These are phyloP conservation scores for Meriones unguiculatus DNA, from an alignment of 2,113 vertebrate genomes.

Conservation along the genomic window DNA sequence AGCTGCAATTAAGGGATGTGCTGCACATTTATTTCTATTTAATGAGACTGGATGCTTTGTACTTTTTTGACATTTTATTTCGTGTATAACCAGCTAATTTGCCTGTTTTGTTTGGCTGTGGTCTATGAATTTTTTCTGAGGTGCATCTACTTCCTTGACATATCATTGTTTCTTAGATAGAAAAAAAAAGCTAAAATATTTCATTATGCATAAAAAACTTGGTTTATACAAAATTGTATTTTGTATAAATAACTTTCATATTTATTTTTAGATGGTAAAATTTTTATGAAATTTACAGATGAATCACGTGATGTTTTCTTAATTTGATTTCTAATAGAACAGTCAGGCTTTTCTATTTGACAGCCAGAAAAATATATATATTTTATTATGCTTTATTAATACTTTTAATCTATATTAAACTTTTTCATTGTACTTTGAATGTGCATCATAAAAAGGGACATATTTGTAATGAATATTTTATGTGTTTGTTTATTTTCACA, in stretches of 20 bases:
- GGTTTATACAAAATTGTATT: neutral
- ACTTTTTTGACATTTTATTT: neutral
- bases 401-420: neutral
- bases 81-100: neutral
- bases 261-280: neutral
- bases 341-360: neutral
- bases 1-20: neutral
- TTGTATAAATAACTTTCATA: neutral
- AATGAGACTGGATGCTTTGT: neutral
- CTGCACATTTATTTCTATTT: neutral
- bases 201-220: neutral
- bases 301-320: neutral
- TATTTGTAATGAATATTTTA: neutral
- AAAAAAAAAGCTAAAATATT: neutral
- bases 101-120: neutral
- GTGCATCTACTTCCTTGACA: neutral
- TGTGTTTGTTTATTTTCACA: constrained; percentile 4
- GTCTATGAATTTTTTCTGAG: neutral
- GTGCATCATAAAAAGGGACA: neutral
- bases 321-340: neutral
- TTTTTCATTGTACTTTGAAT: neutral
- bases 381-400: neutral
- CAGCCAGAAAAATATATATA: neutral
- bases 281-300: neutral
- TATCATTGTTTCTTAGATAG: neutral